phyloP scores from a whole-genome alignment of 64 coral and sea anemone genomes.

The Orbicella faveolata region DNA sequence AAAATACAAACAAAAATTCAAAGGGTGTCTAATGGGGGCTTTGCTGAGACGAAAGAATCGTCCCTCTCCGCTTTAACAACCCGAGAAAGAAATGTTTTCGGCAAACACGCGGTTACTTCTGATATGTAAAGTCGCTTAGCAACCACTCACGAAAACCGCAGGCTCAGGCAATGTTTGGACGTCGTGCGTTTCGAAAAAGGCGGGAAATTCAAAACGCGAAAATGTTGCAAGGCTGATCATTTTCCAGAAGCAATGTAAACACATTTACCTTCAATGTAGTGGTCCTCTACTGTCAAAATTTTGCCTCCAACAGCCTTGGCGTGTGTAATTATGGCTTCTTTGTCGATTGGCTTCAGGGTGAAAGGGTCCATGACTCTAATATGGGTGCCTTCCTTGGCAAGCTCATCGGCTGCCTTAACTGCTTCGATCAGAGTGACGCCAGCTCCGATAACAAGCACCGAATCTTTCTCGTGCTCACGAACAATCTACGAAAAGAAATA shows the following conservation, averaged over 20 bases:
- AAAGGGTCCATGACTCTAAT: slow-evolving; percentile 86
- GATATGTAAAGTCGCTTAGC: no score
- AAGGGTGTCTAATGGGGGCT: not conserved
- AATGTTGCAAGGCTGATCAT: not conserved
- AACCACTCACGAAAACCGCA: not conserved
- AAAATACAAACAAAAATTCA: not conserved
- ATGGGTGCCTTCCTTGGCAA: slow-evolving; percentile 39
- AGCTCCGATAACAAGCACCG: slow-evolving; percentile 79
- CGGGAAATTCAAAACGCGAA: not conserved
- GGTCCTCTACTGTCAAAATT: slow-evolving; percentile 91
- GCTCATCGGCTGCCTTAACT: slow-evolving; percentile 73
- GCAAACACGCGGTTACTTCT: no score
- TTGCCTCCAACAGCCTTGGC: slow-evolving; percentile 72
- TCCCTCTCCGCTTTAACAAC: no score
- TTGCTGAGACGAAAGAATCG: no score
- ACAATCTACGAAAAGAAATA: slow-evolving; percentile 66
- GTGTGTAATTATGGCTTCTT: slow-evolving; percentile 69
- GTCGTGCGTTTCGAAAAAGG: not conserved
- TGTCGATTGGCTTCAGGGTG: slow-evolving; percentile 92
- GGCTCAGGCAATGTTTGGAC: not conserved
- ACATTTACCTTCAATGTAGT: slow-evolving; percentile 88
- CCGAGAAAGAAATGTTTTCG: no score
- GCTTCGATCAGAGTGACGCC: slow-evolving; percentile 90
- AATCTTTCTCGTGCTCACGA: slow-evolving; percentile 57
- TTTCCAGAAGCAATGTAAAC: not conserved